A percentile compares a stretch with the other conserved stretches of the same genome.
Evolutionary conservation across 2,113 vertebrate species (phyloP).

Genomic region (Amia ocellicauda): DNA sequence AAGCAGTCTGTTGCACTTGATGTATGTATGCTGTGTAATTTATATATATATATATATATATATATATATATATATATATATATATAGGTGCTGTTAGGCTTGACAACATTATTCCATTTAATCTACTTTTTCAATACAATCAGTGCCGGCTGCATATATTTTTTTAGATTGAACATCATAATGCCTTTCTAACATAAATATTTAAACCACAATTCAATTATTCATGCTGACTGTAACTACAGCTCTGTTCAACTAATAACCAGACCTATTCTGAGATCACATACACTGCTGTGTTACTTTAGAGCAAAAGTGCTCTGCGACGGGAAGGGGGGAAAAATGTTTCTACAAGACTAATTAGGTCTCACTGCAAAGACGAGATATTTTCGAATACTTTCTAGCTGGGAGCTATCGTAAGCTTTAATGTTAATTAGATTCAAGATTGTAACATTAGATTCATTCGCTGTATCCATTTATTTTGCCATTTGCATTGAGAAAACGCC

Average conservation of each 20-base stretch:
- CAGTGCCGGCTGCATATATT: neutral
- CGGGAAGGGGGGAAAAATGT: neutral
- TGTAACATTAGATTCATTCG: too few relatives aligned
- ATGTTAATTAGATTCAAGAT: neutral
- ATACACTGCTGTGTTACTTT: conserved; percentile 18
- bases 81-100: too few relatives aligned
- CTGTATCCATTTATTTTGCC: too few relatives aligned
- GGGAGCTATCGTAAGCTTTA: neutral
- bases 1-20: conserved; percentile 74
- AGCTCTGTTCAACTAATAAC: conserved; percentile 29
- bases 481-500: too few relatives aligned
- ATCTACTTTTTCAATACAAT: too few relatives aligned
- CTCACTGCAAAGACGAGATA: neutral
- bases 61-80: too few relatives aligned
- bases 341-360: neutral
- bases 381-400: neutral
- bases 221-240: neutral
- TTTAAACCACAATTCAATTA: conserved; percentile 1
- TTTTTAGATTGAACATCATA: neutral
- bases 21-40: conserved; percentile 56
- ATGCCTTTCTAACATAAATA: conserved; percentile 14
- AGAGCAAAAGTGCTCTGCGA: neutral
- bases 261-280: conserved; percentile 21
- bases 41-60: too few relatives aligned
- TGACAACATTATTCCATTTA: too few relatives aligned